Conservation (phyloP, 2,113 vertebrate species). For the Emydura subglobosa region DNA sequence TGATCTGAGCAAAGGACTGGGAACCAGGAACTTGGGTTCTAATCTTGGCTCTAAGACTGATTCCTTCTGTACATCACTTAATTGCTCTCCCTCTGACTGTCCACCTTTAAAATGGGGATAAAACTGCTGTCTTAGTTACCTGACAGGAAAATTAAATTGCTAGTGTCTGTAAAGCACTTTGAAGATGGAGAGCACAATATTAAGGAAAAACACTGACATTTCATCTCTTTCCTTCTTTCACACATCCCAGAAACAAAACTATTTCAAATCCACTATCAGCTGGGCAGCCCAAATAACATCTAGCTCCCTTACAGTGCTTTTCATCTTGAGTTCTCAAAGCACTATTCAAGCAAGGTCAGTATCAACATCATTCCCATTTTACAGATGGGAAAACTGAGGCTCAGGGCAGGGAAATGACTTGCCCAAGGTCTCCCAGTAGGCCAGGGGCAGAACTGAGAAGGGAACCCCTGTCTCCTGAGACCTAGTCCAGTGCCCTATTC, state of each 20-base stretch:
- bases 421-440: accelerated
- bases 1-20: not conserved
- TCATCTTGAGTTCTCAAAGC: not conserved
- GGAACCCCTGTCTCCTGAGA: not conserved
- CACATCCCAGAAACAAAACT: not conserved
- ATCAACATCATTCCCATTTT: not conserved
- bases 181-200: not conserved
- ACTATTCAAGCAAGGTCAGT: accelerated
- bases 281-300: accelerated
- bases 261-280: not conserved
- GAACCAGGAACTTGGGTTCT: not conserved
- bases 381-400: not conserved
- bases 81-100: not conserved
- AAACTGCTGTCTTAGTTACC: not conserved
- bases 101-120: not conserved
- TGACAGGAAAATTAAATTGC: not conserved
- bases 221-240: not conserved
- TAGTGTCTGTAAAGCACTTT: not conserved
- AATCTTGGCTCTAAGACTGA: not conserved
- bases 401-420: not conserved
- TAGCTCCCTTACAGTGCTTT: not conserved
- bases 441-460: not conserved
- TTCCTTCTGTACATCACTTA: not conserved
- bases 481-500: not conserved
- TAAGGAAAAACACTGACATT: not conserved